Conservation (phyloP, 92 coral and sea anemone genomes). For the Phenganax subtilis region DNA sequence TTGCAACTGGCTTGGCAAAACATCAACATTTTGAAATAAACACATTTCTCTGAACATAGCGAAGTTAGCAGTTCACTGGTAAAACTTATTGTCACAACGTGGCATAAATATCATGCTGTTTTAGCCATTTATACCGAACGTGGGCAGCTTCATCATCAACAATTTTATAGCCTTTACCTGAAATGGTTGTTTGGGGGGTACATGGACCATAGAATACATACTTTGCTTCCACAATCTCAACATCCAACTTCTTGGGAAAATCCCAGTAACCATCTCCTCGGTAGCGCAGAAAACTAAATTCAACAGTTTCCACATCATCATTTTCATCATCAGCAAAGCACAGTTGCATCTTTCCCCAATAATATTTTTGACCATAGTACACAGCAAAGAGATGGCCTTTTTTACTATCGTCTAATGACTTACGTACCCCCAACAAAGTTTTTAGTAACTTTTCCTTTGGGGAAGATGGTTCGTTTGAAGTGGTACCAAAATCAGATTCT, state of each 20-base stretch:
- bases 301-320: neutral
- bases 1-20: no score
- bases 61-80: neutral
- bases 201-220: neutral
- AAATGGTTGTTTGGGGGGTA: neutral
- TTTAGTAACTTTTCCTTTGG: neutral
- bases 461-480: neutral
- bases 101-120: conserved; percentile 4
- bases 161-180: conserved; percentile 1
- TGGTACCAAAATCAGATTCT: neutral
- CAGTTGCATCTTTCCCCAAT: conserved; percentile 3
- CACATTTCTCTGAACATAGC: neutral
- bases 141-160: conserved; percentile 11
- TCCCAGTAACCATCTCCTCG: conserved; percentile 8
- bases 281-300: conserved; percentile 5
- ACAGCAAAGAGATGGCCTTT: conserved; percentile 3
- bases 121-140: neutral
- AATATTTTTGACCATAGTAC: conserved; percentile 4
- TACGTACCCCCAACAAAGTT: neutral
- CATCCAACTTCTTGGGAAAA: conserved; percentile 6
- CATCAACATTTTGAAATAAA: neutral
- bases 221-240: conserved; percentile 5
- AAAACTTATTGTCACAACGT: neutral
- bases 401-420: neutral
- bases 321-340: neutral